Evolutionary conservation across 1,140 invertebrate species (phyloP).

Genomic region (Rhyacophila brunnea): DNA sequence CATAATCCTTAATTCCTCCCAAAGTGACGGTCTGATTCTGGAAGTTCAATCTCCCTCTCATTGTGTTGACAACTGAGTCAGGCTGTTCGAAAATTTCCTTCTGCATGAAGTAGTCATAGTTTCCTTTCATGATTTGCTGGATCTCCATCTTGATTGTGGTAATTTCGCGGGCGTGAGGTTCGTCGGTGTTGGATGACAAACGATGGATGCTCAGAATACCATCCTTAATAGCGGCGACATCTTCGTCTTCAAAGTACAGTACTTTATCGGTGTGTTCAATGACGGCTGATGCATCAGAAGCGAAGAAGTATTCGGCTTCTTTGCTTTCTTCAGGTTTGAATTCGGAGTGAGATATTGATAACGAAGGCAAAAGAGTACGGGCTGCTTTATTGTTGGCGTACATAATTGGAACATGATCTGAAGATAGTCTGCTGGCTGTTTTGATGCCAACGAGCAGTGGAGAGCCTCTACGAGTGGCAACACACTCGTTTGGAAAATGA

Average conservation of each 20-base stretch:
- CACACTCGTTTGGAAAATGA: slow-evolving; percentile 89
- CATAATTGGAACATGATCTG: slow-evolving; percentile 96
- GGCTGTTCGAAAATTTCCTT: slow-evolving; percentile 7
- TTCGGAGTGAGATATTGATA: slow-evolving; percentile 82
- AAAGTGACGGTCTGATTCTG: slow-evolving; percentile 69
- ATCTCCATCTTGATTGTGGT: neutral
- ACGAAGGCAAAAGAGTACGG: slow-evolving; percentile 61
- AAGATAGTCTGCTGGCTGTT: slow-evolving; percentile 86
- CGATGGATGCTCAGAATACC: neutral
- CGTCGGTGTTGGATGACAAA: neutral
- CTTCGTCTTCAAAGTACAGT: neutral
- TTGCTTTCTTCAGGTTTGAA: slow-evolving; percentile 89
- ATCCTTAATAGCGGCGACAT: neutral
- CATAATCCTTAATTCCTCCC: slow-evolving; percentile 60
- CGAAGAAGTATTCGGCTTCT: slow-evolving; percentile 7
- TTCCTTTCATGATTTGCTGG: neutral
- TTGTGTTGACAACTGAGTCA: neutral
- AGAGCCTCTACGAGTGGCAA: slow-evolving; percentile 88
- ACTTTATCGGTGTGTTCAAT: neutral
- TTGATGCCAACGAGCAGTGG: slow-evolving; percentile 93
- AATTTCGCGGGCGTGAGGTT: neutral
- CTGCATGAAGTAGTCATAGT: neutral
- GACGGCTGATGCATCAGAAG: neutral
- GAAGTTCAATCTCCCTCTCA: neutral
- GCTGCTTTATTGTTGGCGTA: slow-evolving; percentile 78